These are phyloP conservation scores for Callorhinus ursinus DNA, from an alignment of 2,113 vertebrate species.

Conservation along the genomic window DNA sequence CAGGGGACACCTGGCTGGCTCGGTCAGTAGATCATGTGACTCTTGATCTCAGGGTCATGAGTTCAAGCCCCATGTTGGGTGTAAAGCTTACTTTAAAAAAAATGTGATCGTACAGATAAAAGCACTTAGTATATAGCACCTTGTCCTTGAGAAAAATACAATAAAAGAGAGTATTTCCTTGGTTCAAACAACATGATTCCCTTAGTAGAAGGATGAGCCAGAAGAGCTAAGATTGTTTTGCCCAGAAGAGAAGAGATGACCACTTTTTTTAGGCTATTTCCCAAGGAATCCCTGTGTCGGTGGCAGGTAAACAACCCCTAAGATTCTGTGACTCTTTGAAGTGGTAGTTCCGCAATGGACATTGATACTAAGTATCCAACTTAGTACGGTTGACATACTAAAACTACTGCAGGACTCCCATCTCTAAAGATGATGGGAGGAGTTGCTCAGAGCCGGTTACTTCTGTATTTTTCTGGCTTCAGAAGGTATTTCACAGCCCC, in stretches of 20 bases:
- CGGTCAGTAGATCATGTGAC: not conserved
- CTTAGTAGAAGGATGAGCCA: not conserved
- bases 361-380: not conserved
- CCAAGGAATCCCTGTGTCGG: constrained; percentile 22
- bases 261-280: constrained; percentile 16
- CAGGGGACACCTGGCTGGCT: not conserved
- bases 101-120: not conserved
- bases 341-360: not conserved
- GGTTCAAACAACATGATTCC: not conserved
- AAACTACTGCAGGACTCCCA: not conserved
- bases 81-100: not conserved
- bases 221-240: constrained; percentile 45
- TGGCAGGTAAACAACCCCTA: not conserved
- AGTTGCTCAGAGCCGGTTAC: not conserved
- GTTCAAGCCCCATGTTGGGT: not conserved
- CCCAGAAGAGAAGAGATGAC: not conserved
- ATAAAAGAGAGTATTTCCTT: not conserved
- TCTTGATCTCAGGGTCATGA: not conserved
- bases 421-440: constrained; percentile 6
- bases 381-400: not conserved
- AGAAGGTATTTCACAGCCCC: not conserved
- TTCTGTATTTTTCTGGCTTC: not conserved
- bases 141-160: not conserved
- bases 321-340: constrained; percentile 33
- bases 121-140: not conserved